Conservation (phyloP, 2,888 invertebrate species). For the Drosophila nr. perissopoda region DNA sequence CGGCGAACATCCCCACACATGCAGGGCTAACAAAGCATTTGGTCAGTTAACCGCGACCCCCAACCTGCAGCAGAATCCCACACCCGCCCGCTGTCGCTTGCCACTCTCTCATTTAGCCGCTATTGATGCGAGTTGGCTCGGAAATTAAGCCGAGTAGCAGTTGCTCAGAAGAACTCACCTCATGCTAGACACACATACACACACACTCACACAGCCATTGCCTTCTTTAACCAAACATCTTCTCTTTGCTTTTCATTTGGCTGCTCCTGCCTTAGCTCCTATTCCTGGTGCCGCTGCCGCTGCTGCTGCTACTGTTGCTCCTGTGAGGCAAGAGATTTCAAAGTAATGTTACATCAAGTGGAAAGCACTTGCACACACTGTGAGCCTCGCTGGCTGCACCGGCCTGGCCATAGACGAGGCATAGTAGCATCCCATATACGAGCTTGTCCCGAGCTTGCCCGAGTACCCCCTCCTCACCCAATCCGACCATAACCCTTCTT, state of each 20-base stretch:
- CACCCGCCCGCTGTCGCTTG: background rate
- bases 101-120: constrained; percentile 18
- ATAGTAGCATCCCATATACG: constrained; percentile 47
- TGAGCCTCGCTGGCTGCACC: constrained; percentile 27
- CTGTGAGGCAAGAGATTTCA: constrained; percentile 72
- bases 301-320: constrained; percentile 8
- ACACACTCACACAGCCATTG: constrained; percentile 9
- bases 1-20: constrained; percentile 62
- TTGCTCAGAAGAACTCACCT: constrained; percentile 31
- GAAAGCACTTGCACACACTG: constrained; percentile 77
- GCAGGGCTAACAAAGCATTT: constrained; percentile 57
- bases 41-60: constrained; percentile 72
- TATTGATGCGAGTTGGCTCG: constrained; percentile 57
- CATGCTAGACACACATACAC: constrained; percentile 1
- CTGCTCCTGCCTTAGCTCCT: constrained; percentile 34
- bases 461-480: background rate
- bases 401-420: constrained; percentile 35
- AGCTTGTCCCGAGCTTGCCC: constrained; percentile 14
- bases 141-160: constrained; percentile 76
- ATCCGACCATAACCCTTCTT: background rate
- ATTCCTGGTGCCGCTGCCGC: constrained; percentile 3
- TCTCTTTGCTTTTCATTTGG: constrained; percentile 79
- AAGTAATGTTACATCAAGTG: constrained; percentile 81
- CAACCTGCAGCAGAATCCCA: background rate
- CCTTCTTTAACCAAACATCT: constrained; percentile 63